Conservation (phyloP, 2,888 invertebrate species). For the Acanthosepion lycidas region DNA sequence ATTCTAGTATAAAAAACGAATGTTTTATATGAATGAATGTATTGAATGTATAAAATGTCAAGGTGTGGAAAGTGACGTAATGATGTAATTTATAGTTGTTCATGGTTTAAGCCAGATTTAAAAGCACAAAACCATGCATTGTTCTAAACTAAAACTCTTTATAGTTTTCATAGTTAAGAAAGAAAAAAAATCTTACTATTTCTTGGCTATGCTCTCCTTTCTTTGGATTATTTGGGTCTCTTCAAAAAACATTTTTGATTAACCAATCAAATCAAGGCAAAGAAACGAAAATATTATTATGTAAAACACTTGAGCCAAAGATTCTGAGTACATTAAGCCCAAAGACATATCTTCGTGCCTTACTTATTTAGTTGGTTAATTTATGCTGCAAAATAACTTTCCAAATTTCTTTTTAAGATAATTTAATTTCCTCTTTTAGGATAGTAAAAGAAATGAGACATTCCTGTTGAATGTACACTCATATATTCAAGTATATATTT, state of each 20-base stretch:
- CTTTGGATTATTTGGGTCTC: not conserved
- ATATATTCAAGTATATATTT: not conserved
- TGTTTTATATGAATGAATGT: no score
- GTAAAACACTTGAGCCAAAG: not conserved
- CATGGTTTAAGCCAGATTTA: not conserved
- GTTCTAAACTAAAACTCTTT: not conserved
- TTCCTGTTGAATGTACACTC: not conserved
- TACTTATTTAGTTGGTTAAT: not conserved
- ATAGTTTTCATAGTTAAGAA: no score
- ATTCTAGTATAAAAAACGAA: no score
- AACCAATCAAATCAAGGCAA: not conserved
- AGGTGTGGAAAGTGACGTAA: no score
- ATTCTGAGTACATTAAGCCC: not conserved
- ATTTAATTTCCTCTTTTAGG: slow-evolving; percentile 12
- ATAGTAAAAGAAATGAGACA: not conserved
- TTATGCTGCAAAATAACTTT: not conserved
- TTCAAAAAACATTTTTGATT: not conserved
- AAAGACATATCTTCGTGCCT: not conserved
- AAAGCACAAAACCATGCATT: not conserved
- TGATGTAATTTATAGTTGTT: no score
- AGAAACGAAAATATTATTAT: not conserved
- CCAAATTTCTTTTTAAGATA: not conserved
- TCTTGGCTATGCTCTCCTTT: not conserved
- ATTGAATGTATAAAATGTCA: no score
- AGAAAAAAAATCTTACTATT: no score